Conservation (phyloP, 2,113 vertebrate species). For the Prietella phreatophila region DNA sequence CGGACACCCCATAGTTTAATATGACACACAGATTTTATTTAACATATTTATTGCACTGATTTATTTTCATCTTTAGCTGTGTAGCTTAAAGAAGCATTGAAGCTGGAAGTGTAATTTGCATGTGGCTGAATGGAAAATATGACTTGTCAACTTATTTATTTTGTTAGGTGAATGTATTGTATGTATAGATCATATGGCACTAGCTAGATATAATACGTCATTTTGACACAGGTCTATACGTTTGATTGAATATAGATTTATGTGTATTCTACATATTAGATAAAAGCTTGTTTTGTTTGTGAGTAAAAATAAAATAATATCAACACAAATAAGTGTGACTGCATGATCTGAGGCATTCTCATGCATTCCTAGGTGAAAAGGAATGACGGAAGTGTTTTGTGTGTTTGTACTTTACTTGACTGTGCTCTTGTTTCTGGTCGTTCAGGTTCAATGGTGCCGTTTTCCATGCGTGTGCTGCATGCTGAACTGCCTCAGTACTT, state of each 20-base stretch:
- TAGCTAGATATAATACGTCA: neutral
- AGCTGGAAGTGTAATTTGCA: neutral
- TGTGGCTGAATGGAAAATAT: neutral
- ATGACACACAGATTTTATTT: neutral
- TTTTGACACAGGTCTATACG: neutral
- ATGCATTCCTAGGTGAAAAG: neutral
- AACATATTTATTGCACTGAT: neutral
- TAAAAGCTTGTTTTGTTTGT: neutral
- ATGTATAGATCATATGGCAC: neutral
- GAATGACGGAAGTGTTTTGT: neutral
- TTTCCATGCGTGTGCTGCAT: conserved; percentile 93
- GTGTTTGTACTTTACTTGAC: neutral
- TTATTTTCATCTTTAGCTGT: neutral
- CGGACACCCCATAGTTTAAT: neutral
- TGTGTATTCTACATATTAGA: neutral
- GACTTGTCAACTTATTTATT: neutral
- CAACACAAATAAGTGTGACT: neutral
- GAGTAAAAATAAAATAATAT: neutral
- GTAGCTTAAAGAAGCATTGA: neutral
- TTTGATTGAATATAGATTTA: neutral
- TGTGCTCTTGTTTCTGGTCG: conserved; percentile 1
- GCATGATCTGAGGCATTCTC: neutral
- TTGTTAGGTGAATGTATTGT: neutral
- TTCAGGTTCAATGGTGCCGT: conserved; percentile 95
- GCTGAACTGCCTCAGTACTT: conserved; percentile 94